Evolutionary conservation across 1,140 invertebrate species (phyloP), one percentile per base, ranked within the genome.

Genomic region (Bombus pyrosoma): DNA sequence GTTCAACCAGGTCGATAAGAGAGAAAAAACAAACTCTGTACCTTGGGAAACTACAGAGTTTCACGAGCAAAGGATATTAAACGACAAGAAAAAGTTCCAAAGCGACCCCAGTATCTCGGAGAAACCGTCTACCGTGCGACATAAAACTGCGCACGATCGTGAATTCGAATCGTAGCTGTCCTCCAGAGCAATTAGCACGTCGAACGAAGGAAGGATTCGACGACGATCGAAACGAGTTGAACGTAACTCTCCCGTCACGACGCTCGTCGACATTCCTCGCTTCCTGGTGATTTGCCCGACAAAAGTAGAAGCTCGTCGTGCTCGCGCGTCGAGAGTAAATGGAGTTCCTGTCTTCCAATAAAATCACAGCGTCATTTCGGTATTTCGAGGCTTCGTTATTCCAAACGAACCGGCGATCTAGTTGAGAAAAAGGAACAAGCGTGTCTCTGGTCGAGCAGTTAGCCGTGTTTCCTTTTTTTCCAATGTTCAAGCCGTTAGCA

Each of bases 251-350:
- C 57, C 12, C 28, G 5, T 1, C 32, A 9, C 64, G 25, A n/a
- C 32, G 47, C 47, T 53, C 47, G 47, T 53, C 18, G 18, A 53
- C 47, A 22, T 53, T 53, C 18, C 47, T 53, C 47, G 47, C 1
- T 53, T 53, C 47, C 47, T 41, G 28, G 2, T 32, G n/a, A 15
- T 13, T 13, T 32, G 12, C 3, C 37, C 12, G 34, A 41, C 69
- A 12, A 74, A 82, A 64, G 53, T 34, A 28, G 37, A 62, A 73
- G 82, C 69, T 18, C 47, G 28, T 69, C 74, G 18, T n/a, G 28
- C 28, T 37, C 62, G 73, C 43, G 37, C 47, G 47, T 53, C 47
- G 6, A 22, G 47, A 53, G 3, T 12, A 9, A 59, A 71, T 71
- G 47, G 47, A 69, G 10, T 37, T 15, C 18, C 10, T 22, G 15